Evolutionary conservation across 2,797 vertebrate species (phyloP).

Genomic region (Sciurus vulgaris): DNA sequence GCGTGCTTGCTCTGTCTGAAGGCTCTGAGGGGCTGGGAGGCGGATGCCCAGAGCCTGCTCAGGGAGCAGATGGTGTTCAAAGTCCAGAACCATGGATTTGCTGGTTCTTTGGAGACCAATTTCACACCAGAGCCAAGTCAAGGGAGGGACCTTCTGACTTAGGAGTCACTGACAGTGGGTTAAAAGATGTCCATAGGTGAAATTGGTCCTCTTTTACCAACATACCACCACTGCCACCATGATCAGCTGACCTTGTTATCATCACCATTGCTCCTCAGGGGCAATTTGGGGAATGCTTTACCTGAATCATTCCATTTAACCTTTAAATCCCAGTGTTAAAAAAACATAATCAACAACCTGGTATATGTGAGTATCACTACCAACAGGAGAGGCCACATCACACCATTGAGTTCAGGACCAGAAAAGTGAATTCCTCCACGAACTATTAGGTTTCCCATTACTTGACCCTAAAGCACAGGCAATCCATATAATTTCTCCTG

Average conservation of each 20-base stretch:
- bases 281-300: background rate
- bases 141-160: background rate
- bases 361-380: background rate
- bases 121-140: background rate
- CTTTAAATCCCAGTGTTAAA: background rate
- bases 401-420: background rate
- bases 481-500: background rate
- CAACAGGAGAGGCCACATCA: background rate
- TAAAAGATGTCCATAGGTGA: background rate
- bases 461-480: background rate
- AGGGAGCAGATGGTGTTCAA: background rate
- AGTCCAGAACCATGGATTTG: background rate
- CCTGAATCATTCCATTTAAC: background rate
- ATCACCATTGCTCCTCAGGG: background rate
- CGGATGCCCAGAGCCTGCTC: rapidly evolving
- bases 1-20: background rate
- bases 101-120: background rate
- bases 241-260: no score
- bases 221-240: no score
- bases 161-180: background rate
- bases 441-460: background rate
- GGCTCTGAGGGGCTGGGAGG: background rate
- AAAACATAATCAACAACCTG: background rate
- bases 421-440: background rate
- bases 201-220: constrained; percentile 35